Conservation (phyloP, 2,888 invertebrate species). For the Entomobrya proxima region DNA sequence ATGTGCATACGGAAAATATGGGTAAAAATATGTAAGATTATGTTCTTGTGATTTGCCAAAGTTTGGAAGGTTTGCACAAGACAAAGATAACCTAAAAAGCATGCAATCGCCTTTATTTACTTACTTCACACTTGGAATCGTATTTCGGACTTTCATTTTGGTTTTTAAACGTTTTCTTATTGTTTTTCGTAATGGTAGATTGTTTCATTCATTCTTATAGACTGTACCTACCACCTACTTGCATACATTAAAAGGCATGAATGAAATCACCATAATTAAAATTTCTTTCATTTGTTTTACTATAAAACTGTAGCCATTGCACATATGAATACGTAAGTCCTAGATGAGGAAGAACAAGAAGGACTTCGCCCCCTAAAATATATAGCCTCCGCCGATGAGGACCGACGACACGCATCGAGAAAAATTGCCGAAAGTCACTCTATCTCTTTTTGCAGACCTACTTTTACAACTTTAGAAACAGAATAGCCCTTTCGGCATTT, state of each 20-base stretch:
- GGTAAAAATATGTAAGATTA: no score
- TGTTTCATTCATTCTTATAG: slow-evolving; percentile 11
- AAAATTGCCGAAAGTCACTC: slow-evolving; percentile 24
- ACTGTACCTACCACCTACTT: background rate
- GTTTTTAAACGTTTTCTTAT: no score
- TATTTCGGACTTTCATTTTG: no score
- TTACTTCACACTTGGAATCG: no score
- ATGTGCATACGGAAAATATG: no score
- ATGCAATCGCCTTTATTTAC: no score
- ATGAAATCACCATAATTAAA: slow-evolving; percentile 9
- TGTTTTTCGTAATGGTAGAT: no score
- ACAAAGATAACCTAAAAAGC: no score
- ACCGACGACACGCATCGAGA: slow-evolving; percentile 8
- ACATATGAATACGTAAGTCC: background rate
- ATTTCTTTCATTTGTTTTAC: slow-evolving; percentile 19
- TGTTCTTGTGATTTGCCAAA: no score
- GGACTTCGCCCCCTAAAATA: slow-evolving; percentile 51
- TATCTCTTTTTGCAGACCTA: slow-evolving; percentile 14
- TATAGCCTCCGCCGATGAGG: background rate
- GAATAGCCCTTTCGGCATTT: slow-evolving; percentile 29
- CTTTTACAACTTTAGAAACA: slow-evolving; percentile 31
- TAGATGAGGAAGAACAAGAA: background rate
- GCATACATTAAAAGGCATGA: background rate
- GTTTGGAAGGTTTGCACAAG: no score
- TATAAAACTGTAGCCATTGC: background rate